These are phyloP conservation scores for Leucosticte australis DNA, from an alignment of 2,113 vertebrate genomes.

Conservation along the genomic window DNA sequence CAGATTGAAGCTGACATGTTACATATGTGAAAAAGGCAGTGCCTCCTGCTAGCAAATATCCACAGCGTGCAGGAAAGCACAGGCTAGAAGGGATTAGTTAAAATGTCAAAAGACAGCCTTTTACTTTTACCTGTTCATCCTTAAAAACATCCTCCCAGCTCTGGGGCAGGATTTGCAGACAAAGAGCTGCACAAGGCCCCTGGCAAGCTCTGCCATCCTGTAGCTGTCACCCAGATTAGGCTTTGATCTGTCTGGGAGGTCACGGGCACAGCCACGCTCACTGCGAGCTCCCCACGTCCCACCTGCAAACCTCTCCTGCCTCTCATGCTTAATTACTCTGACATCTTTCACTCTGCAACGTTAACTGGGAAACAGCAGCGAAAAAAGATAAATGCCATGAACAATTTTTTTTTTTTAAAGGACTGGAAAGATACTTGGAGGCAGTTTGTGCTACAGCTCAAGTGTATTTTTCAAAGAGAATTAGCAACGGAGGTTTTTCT, in stretches of 20 bases:
- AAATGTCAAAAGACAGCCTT: conserved; percentile 97
- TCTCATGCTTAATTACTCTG: conserved; percentile 65
- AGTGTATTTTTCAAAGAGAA: not conserved
- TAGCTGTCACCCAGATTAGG: conserved; percentile 90
- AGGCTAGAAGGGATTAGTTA: conserved; percentile 89
- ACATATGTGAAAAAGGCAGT: conserved; percentile 98
- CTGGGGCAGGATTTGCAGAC: conserved; percentile 84
- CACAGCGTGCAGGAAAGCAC: conserved; percentile 87
- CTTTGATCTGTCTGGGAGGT: conserved; percentile 83
- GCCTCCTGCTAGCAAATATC: conserved; percentile 90
- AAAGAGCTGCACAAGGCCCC: conserved; percentile 78
- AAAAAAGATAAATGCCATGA: conserved; percentile 29
- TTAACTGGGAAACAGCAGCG: conserved; percentile 43
- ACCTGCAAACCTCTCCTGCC: conserved; percentile 70
- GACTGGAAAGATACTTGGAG: conserved; percentile 36
- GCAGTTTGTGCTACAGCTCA: not conserved
- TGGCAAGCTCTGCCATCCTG: conserved; percentile 87
- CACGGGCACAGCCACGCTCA: conserved; percentile 66
- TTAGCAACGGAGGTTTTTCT: not conserved
- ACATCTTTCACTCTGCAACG: conserved; percentile 34
- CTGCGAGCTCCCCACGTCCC: conserved; percentile 58
- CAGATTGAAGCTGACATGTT: conserved; percentile 89
- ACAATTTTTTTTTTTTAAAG: not conserved
- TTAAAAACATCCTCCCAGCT: conserved; percentile 88
- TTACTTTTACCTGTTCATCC: conserved; percentile 92